Conservation (phyloP, 2,113 vertebrate genomes). For the Kobus ellipsiprymnus region DNA sequence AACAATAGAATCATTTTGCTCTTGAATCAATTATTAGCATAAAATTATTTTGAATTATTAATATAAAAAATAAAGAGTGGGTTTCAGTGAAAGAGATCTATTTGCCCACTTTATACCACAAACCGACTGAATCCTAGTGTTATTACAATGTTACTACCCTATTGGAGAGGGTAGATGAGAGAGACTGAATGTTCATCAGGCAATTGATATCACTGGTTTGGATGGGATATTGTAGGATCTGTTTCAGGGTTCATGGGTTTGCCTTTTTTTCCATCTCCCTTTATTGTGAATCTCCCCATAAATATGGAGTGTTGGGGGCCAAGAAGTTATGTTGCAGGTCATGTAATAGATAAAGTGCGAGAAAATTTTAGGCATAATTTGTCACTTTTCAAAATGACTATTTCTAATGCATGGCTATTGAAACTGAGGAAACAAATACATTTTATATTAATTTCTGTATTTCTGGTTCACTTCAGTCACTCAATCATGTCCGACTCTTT, state of each 20-base stretch:
- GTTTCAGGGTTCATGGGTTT: not conserved
- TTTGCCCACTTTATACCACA: not conserved
- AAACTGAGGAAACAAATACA: not conserved
- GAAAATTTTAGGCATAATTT: not conserved
- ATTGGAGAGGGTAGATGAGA: not conserved
- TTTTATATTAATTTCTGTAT: not conserved
- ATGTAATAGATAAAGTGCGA: not conserved
- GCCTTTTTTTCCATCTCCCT: not conserved
- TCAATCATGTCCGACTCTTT: not conserved
- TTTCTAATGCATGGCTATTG: not conserved
- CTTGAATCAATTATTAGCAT: not conserved
- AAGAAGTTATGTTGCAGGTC: not conserved
- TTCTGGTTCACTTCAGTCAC: not conserved
- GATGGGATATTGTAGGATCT: too few relatives aligned
- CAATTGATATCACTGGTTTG: not conserved
- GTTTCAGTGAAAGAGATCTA: not conserved
- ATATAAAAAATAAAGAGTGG: not conserved
- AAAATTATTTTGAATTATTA: not conserved
- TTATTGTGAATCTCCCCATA: not conserved
- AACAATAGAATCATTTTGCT: not conserved
- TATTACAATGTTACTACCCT: not conserved
- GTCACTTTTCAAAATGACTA: not conserved
- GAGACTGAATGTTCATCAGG: not conserved
- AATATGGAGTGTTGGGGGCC: not conserved
- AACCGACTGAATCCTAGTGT: not conserved